Percentiles rank a stretch among this genome's conserved stretches.
Conservation (phyloP, 2,888 invertebrate species). For the Brenthis ino region DNA sequence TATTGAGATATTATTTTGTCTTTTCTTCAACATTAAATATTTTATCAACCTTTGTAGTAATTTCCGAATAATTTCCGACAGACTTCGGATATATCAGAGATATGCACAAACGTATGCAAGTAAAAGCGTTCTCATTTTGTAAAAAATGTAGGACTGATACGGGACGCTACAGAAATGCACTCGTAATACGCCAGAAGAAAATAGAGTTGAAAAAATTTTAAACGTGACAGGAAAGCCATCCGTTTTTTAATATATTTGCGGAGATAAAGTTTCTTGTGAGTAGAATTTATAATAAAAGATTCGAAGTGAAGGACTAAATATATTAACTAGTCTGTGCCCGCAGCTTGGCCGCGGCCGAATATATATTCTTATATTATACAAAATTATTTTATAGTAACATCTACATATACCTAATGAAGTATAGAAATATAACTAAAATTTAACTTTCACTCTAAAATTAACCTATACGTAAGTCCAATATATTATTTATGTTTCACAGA, state of each 20-base stretch:
- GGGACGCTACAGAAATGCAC: conserved; percentile 27
- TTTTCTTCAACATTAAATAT: no score
- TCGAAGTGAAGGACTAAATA: not conserved
- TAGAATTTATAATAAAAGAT: conserved; percentile 5
- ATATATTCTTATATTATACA: no score
- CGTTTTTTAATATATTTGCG: conserved; percentile 19
- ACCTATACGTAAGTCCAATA: no score
- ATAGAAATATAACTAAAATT: no score
- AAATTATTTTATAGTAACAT: no score
- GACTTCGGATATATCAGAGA: conserved; percentile 24
- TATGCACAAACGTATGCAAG: conserved; percentile 14
- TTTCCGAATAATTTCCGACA: conserved; percentile 1
- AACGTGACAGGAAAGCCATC: conserved; percentile 18
- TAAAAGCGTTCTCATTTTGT: conserved; percentile 42
- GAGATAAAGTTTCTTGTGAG: conserved; percentile 13
- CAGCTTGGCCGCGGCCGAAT: no score
- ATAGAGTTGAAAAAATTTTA: conserved; percentile 24
- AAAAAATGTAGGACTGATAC: conserved; percentile 27
- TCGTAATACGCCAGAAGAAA: conserved; percentile 23
- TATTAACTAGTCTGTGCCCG: not conserved
- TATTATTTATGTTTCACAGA: no score
- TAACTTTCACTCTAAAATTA: no score
- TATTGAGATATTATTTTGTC: no score
- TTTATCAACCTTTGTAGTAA: not conserved
- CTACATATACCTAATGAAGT: no score